Evolutionary conservation across 2,797 vertebrate species (phyloP), one percentile per base, ranked within the genome.

Genomic region (Hyperoplus immaculatus): DNA sequence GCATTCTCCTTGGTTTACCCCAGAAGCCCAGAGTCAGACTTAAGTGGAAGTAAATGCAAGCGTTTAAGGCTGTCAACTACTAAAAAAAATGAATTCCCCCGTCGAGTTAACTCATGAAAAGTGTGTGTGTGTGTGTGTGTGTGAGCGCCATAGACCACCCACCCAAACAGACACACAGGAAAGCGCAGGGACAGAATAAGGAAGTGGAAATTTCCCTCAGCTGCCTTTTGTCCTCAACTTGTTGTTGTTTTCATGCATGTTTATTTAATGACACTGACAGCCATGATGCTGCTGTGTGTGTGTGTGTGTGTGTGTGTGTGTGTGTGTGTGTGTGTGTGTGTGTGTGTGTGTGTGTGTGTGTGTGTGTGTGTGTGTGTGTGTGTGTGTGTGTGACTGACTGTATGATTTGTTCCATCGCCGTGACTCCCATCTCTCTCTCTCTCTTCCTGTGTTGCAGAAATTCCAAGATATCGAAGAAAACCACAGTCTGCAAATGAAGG

Each of bases 391-490:
- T 6, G 43, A 45, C 43, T 4, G 41, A 53, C 18, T 42, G 15
- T n/a, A 16, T 46, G 53, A 76, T 69, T 42, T 69, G 67, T 63
- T 55, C 56, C 39, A 8, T 53, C 4, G 9, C 55, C 1, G 12
- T 50, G 12, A n/a, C 51, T 1, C 0, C 80, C 53, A 82, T 69
- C 9, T 5, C 75, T 42, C 49, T 69, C 18, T 3, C 56, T 5
- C 75, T 69, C 18, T 3, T 54, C 15, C 9, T 87, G 47, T 79
- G 8, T 87, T 85, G 4, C 91, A 99, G 98, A 99, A 97, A 95
- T 99, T 99, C 94, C 98, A 99, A 89, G 97, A 97, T 91, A 99
- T 99, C 59, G 98, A 99, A 94, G 97, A 99, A 95, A 96, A 87
- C 60, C 97, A 99, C 92, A 94, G 98, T 63, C 87, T 97, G 82